Evolutionary conservation across 2,888 invertebrate genomes (phyloP).

Genomic region (Gymnosoma rotundatum): DNA sequence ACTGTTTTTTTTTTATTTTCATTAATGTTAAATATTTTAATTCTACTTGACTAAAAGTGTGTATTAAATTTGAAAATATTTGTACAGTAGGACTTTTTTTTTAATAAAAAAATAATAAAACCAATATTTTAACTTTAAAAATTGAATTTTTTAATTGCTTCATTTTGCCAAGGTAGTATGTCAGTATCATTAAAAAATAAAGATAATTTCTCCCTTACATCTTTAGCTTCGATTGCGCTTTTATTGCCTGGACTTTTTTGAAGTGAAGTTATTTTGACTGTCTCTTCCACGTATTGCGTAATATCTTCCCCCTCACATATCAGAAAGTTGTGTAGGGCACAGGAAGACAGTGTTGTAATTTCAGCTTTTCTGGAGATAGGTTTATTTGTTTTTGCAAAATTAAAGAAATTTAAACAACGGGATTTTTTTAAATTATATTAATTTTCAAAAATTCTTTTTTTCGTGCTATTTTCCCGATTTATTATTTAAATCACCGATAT

Average conservation of each 20-base stretch:
- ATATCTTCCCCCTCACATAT: slow-evolving; percentile 17
- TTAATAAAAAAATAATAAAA: too few relatives aligned
- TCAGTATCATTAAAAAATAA: slow-evolving; percentile 1
- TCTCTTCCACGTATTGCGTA: neutral
- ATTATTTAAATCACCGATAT: too few relatives aligned
- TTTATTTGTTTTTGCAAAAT: slow-evolving; percentile 8
- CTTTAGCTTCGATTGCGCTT: neutral
- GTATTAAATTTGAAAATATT: too few relatives aligned
- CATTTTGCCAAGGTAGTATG: slow-evolving; percentile 12
- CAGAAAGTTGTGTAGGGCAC: slow-evolving; percentile 1
- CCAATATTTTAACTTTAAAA: neutral
- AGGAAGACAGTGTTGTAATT: neutral
- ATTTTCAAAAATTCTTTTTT: too few relatives aligned
- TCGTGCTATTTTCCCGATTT: too few relatives aligned
- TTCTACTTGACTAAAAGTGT: too few relatives aligned
- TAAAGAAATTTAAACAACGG: neutral
- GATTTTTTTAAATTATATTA: too few relatives aligned
- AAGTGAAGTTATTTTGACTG: neutral
- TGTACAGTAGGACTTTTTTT: too few relatives aligned
- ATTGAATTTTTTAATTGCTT: slow-evolving; percentile 1
- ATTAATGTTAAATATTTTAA: too few relatives aligned
- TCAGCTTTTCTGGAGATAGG: slow-evolving; percentile 14
- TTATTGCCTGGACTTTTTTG: slow-evolving; percentile 5
- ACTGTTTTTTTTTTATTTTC: too few relatives aligned
- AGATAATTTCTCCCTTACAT: neutral